These are phyloP conservation scores for Koerneria pararmatus DNA, from an alignment of 2,888 invertebrate species.

Conservation along the genomic window DNA sequence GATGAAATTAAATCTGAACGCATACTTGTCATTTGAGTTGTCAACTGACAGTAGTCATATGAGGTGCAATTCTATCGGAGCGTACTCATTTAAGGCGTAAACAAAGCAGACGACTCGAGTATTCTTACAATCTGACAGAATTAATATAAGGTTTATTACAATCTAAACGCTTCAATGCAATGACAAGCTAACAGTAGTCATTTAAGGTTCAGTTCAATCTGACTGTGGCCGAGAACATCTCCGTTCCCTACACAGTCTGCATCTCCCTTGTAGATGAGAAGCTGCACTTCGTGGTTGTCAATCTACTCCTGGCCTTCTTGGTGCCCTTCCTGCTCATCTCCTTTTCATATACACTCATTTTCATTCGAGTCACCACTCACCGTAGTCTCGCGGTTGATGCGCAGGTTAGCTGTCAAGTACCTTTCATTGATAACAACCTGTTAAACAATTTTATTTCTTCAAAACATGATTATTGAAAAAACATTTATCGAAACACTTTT, in stretches of 20 bases:
- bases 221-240: constrained; percentile 10
- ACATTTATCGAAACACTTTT: no score
- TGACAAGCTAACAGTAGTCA: no score
- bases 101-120: no score
- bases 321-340: constrained; percentile 55
- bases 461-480: background rate
- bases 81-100: no score
- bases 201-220: constrained; percentile 20
- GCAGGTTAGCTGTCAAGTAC: constrained; percentile 35
- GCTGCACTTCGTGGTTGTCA: constrained; percentile 48
- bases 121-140: no score
- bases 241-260: constrained; percentile 32
- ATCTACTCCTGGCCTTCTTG: constrained; percentile 54
- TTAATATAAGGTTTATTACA: no score
- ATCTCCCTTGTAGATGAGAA: constrained; percentile 45
- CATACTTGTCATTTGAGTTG: no score
- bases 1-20: no score
- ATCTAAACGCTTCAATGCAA: no score
- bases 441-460: constrained; percentile 7
- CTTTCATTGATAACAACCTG: no score
- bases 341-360: constrained; percentile 53
- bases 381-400: constrained; percentile 58
- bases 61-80: no score
- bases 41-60: no score
- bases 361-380: constrained; percentile 52